A percentile compares a stretch with the other conserved stretches of the same genome.
Conservation (phyloP, 2,113 vertebrate species). For the Aegotheles bennettii region DNA sequence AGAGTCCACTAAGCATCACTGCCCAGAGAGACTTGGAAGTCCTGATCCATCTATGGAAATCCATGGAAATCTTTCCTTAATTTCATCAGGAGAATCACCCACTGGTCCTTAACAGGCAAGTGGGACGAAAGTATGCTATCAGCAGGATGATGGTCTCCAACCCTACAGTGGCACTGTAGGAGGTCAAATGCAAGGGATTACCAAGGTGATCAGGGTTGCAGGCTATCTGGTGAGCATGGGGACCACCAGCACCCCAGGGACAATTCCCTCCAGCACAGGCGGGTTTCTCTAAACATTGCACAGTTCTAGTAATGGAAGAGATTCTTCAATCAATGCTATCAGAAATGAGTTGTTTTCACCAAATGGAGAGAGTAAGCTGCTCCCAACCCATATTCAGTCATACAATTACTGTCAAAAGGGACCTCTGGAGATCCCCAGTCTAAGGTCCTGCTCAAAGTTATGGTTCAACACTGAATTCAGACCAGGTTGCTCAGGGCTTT, state of each 20-base stretch:
- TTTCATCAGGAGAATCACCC: neutral
- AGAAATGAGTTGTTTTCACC: neutral
- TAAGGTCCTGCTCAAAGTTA: neutral
- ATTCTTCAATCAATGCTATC: rapidly evolving
- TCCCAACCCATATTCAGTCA: neutral
- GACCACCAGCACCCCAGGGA: neutral
- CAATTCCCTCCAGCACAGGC: neutral
- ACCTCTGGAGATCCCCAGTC: neutral
- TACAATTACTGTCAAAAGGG: neutral
- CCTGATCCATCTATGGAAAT: neutral
- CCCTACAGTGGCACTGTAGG: neutral
- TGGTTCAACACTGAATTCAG: neutral
- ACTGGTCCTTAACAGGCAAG: neutral
- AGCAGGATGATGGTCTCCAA: neutral
- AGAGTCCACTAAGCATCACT: neutral
- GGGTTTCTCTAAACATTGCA: neutral
- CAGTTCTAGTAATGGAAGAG: neutral
- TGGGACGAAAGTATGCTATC: neutral
- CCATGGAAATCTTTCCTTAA: neutral
- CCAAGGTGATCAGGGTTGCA: neutral
- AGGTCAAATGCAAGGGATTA: neutral
- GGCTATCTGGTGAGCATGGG: neutral
- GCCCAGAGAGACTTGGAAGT: neutral
- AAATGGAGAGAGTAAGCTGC: neutral
- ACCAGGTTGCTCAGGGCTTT: neutral